phyloP scores from a whole-genome alignment of 30 jellyfish, hydroid and myxozoan species.

The Chironex yamaguchii region DNA sequence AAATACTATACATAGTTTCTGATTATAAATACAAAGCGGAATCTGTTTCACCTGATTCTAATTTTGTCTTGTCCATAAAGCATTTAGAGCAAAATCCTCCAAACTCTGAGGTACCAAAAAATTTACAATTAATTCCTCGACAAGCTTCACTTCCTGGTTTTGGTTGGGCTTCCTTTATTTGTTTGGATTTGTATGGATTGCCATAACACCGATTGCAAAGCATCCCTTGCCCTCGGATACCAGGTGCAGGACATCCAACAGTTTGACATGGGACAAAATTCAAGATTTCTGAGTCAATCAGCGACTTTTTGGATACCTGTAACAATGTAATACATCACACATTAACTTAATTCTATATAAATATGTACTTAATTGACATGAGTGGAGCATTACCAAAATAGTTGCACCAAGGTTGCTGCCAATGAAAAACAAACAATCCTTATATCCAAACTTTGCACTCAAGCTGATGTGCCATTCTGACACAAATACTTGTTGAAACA shows the following conservation, averaged over 20 bases:
- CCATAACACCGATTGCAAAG: conserved; percentile 40
- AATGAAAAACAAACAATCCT: too few relatives aligned
- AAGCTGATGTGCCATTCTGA: too few relatives aligned
- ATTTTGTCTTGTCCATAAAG: conserved; percentile 77
- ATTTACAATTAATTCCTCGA: conserved; percentile 59
- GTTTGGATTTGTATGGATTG: not conserved
- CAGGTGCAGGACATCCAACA: conserved; percentile 76
- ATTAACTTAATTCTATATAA: too few relatives aligned
- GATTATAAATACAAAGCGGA: too few relatives aligned
- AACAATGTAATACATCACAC: too few relatives aligned
- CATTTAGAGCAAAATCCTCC: conserved; percentile 82
- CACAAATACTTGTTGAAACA: too few relatives aligned
- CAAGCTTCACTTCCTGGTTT: conserved; percentile 16
- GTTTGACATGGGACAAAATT: conserved; percentile 72
- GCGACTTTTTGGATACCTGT: conserved; percentile 26
- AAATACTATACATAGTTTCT: too few relatives aligned
- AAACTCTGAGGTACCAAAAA: conserved; percentile 72
- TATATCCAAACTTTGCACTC: too few relatives aligned
- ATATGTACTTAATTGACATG: too few relatives aligned
- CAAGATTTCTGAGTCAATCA: conserved; percentile 39
- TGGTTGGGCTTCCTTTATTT: conserved; percentile 23
- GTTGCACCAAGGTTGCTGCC: too few relatives aligned
- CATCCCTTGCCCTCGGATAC: conserved; percentile 1
- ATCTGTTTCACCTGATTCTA: too few relatives aligned
- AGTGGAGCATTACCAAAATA: too few relatives aligned